Evolutionary conservation across 1,140 invertebrate genomes (phyloP).

Genomic region (Sycobia sp.): DNA sequence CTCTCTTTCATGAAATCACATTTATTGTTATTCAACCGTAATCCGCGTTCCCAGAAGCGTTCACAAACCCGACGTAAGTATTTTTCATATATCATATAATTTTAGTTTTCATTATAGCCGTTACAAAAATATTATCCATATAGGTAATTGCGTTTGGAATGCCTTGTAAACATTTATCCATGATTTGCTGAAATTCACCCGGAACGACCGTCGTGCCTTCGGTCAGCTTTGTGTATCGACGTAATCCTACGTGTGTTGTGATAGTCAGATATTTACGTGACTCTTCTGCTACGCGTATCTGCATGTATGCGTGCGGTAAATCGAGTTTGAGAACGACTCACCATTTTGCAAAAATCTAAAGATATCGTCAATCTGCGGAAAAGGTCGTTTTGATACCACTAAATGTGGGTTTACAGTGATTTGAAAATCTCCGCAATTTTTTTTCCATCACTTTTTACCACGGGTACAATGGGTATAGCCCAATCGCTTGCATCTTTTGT

Average conservation of each 20-base stretch:
- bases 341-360: constrained; percentile 7
- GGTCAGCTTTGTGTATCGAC: constrained; percentile 41
- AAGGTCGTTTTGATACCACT: constrained; percentile 50
- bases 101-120: no score
- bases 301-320: constrained; percentile 32
- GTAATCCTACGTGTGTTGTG: constrained; percentile 40
- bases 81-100: no score
- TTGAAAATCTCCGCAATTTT: constrained; percentile 42
- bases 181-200: constrained; percentile 54
- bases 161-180: constrained; percentile 48
- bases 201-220: constrained; percentile 47
- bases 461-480: not conserved
- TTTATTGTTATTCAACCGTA: not conserved
- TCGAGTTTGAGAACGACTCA: constrained; percentile 13
- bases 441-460: not conserved
- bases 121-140: constrained; percentile 33
- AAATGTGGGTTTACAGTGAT: constrained; percentile 53
- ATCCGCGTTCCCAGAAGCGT: not conserved
- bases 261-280: constrained; percentile 29
- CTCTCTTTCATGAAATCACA: not conserved
- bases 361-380: constrained; percentile 45
- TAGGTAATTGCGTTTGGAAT: constrained; percentile 30
- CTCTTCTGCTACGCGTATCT: constrained; percentile 22
- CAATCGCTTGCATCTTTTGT: not conserved
- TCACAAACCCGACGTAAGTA: no score